phyloP scores from a whole-genome alignment of 2,113 vertebrate species.

The Chauna torquata region DNA sequence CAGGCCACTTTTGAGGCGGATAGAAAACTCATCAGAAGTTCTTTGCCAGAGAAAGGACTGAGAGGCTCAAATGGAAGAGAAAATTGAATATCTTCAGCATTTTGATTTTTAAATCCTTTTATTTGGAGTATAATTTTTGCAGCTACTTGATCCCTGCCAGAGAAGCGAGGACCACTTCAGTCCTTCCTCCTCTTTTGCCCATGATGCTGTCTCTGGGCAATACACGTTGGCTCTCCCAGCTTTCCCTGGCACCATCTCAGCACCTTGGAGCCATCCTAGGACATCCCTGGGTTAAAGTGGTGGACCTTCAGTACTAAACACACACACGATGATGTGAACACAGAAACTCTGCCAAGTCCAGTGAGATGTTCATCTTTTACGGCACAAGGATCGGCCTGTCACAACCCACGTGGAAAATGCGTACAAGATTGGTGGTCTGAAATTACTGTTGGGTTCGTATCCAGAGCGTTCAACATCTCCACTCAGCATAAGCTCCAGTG shows the following conservation, averaged over 20 bases:
- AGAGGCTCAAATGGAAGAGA: background rate
- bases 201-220: fast-evolving
- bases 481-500: fast-evolving
- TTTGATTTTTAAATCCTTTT: background rate
- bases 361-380: fast-evolving
- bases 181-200: background rate
- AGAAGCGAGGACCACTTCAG: background rate
- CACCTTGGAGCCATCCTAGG: background rate
- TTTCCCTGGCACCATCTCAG: background rate
- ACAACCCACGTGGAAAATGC: fast-evolving
- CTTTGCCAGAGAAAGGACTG: fast-evolving
- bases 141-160: background rate
- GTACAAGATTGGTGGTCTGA: fast-evolving
- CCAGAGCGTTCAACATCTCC: background rate
- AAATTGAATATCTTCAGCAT: fast-evolving
- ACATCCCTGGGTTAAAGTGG: background rate
- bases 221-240: fast-evolving
- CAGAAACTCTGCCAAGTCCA: background rate
- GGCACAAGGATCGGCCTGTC: fast-evolving
- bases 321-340: fast-evolving
- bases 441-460: fast-evolving
- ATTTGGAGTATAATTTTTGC: fast-evolving
- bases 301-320: background rate
- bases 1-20: background rate
- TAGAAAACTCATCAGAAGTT: fast-evolving